Evolutionary conservation across 2,888 invertebrate species (phyloP).

Genomic region (Pecten maximus): DNA sequence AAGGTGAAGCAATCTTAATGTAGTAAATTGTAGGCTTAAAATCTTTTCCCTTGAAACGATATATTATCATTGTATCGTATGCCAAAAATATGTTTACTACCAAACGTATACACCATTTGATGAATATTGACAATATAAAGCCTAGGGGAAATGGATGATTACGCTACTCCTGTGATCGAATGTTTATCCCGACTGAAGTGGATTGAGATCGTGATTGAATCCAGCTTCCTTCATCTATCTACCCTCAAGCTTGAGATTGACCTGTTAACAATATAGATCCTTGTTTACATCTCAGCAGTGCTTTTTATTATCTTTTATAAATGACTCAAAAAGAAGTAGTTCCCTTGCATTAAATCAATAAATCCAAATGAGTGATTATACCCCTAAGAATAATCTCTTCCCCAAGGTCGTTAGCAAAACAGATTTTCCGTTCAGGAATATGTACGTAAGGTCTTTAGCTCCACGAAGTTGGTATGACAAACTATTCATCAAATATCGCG

Average conservation of each 20-base stretch:
- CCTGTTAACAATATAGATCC: not conserved
- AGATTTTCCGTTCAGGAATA: not conserved
- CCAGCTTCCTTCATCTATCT: not conserved
- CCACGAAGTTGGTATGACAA: not conserved
- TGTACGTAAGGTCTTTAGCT: not conserved
- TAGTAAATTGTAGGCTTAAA: too few species aligned
- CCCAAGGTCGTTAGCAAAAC: not conserved
- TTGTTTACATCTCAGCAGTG: not conserved
- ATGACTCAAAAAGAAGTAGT: not conserved
- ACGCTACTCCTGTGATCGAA: not conserved
- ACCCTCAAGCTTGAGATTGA: not conserved
- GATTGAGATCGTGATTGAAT: not conserved
- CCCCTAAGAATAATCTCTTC: not conserved
- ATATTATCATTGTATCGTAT: not conserved
- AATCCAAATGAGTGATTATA: not conserved
- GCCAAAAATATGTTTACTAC: not conserved
- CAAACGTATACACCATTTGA: not conserved
- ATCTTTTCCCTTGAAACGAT: too few species aligned
- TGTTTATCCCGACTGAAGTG: not conserved
- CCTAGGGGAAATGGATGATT: not conserved
- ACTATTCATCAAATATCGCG: too few species aligned
- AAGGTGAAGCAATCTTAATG: too few species aligned
- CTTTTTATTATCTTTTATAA: not conserved
- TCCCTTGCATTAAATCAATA: not conserved
- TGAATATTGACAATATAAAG: not conserved